These are phyloP conservation scores for Muscina levida DNA, from an alignment of 2,888 invertebrate genomes.

Conservation along the genomic window DNA sequence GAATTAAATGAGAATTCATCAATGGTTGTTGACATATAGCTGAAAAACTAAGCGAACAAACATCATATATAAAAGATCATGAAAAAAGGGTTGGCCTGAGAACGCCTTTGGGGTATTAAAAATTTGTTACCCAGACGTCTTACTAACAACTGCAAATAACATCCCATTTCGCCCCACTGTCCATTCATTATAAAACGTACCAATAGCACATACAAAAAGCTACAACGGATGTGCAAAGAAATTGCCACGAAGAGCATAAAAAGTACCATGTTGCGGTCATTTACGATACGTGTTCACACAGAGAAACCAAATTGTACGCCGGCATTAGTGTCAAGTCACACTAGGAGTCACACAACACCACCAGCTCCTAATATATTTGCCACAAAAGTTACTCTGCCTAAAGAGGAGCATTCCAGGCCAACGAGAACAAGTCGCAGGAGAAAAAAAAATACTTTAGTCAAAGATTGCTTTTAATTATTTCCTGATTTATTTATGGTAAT, in stretches of 20 bases:
- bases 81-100: too few relatives aligned
- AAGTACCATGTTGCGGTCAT: conserved; percentile 60
- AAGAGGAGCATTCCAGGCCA: background rate
- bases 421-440: background rate
- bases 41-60: too few relatives aligned
- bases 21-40: too few relatives aligned
- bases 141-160: too few relatives aligned
- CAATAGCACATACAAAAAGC: conserved; percentile 1
- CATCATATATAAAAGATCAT: too few relatives aligned
- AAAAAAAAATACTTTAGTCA: conserved; percentile 37
- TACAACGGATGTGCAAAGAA: conserved; percentile 48
- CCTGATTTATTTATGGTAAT: conserved; percentile 66
- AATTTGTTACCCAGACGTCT: too few relatives aligned
- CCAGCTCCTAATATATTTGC: too few relatives aligned
- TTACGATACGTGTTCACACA: conserved; percentile 57
- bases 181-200: background rate
- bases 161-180: conserved; percentile 21
- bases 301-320: conserved; percentile 34
- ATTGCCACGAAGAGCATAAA: conserved; percentile 40
- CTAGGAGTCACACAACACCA: too few relatives aligned
- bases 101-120: too few relatives aligned
- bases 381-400: background rate
- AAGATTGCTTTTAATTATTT: conserved; percentile 66
- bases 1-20: too few relatives aligned
- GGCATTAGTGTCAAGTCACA: conserved; percentile 42